These are phyloP conservation scores for Cacoxenus indagator DNA, from an alignment of 2,888 invertebrate genomes.

Conservation along the genomic window DNA sequence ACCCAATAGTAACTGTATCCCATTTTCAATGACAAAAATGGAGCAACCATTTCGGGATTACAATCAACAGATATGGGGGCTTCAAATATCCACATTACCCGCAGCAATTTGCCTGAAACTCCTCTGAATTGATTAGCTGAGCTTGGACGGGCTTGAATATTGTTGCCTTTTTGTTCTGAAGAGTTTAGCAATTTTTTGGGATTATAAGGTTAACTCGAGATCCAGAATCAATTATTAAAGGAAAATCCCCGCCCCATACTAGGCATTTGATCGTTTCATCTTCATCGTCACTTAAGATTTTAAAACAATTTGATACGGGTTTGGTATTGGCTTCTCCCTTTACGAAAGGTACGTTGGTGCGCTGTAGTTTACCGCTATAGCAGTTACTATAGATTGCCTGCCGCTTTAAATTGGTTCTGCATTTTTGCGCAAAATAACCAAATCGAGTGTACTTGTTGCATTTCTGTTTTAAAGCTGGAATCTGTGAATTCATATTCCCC, in stretches of 20 bases:
- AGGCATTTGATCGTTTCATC: too few relatives aligned
- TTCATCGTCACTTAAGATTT: too few relatives aligned
- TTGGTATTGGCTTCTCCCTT: too few relatives aligned
- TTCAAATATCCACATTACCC: not conserved
- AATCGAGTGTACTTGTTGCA: not conserved
- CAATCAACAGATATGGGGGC: not conserved
- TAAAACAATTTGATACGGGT: too few relatives aligned
- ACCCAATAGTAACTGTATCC: not conserved
- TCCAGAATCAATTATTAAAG: too few relatives aligned
- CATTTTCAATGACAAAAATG: not conserved
- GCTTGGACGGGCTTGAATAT: not conserved
- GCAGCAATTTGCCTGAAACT: not conserved
- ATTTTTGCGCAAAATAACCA: not conserved
- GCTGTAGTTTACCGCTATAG: too few relatives aligned
- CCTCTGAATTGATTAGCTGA: not conserved
- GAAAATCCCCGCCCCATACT: too few relatives aligned
- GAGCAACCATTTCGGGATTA: not conserved
- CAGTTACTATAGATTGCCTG: not conserved
- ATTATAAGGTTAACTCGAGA: too few relatives aligned
- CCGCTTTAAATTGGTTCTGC: too few relatives aligned
- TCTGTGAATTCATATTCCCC: not conserved
- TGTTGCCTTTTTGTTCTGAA: not conserved
- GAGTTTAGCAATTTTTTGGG: too few relatives aligned
- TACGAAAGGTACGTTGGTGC: too few relatives aligned
- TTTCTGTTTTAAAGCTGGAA: not conserved